Percentiles rank a stretch among this genome's conserved stretches.
These are phyloP conservation scores for Tetrapedia diversipes DNA, from an alignment of 2,888 invertebrate genomes.

Conservation along the genomic window DNA sequence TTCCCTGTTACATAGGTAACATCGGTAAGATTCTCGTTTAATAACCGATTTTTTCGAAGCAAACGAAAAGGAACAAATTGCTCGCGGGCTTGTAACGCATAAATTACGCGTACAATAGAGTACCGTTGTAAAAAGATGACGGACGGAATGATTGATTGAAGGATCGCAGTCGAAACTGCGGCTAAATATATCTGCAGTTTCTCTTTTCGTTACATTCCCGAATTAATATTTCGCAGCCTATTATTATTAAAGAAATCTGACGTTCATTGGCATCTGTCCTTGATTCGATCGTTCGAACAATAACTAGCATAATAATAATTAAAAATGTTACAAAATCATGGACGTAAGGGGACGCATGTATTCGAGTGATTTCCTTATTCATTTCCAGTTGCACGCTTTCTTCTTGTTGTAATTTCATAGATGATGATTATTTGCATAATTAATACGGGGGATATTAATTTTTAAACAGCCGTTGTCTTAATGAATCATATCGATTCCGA, in stretches of 20 bases:
- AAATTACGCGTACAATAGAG: no score
- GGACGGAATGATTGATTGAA: slow-evolving; percentile 8
- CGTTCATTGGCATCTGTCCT: slow-evolving; percentile 6
- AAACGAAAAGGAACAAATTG: neutral
- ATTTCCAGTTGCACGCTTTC: neutral
- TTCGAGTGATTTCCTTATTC: neutral
- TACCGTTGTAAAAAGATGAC: neutral
- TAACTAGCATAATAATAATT: neutral
- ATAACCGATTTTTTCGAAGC: neutral
- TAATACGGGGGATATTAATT: no score
- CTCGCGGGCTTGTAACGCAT: no score
- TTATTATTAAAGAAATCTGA: slow-evolving; percentile 16
- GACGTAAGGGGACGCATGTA: neutral
- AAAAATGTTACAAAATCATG: neutral
- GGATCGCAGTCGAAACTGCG: neutral
- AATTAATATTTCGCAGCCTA: slow-evolving; percentile 33
- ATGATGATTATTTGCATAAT: no score
- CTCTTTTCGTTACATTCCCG: slow-evolving; percentile 19
- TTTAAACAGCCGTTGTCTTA: neutral
- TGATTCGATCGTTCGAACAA: slow-evolving; percentile 7
- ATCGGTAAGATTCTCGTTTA: neutral
- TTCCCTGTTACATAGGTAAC: no score
- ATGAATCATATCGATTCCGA: neutral
- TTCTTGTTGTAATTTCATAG: neutral
- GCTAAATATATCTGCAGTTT: slow-evolving; percentile 17